Evolutionary conservation across 2,888 invertebrate genomes (phyloP).

Genomic region (Chaetogeoica ovagalla): DNA sequence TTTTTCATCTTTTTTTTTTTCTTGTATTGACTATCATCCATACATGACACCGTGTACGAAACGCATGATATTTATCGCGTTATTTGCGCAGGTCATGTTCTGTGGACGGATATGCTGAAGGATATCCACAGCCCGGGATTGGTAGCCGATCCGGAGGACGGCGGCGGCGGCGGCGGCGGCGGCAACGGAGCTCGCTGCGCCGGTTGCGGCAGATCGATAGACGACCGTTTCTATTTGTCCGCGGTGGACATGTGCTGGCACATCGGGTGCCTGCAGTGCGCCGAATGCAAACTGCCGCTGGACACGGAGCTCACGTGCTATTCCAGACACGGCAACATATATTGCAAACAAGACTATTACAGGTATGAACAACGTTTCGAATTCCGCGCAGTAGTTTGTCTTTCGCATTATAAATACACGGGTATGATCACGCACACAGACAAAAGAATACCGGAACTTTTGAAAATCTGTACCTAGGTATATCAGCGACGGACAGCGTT

Average conservation of each 20-base stretch:
- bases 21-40: too few species aligned
- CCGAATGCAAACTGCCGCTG: slow-evolving; percentile 80
- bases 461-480: too few species aligned
- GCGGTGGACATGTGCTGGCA: slow-evolving; percentile 92
- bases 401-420: too few species aligned
- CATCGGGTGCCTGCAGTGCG: slow-evolving; percentile 79
- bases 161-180: background rate
- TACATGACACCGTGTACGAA: too few species aligned
- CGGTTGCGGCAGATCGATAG: slow-evolving; percentile 68
- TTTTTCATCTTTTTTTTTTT: too few species aligned
- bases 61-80: background rate
- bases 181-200: slow-evolving; percentile 61
- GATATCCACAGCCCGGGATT: slow-evolving; percentile 58
- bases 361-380: slow-evolving; percentile 65
- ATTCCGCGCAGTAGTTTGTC: too few species aligned
- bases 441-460: too few species aligned
- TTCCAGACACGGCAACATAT: slow-evolving; percentile 84
- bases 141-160: slow-evolving; percentile 56
- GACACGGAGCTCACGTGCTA: slow-evolving; percentile 88
- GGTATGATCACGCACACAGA: too few species aligned
- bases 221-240: slow-evolving; percentile 72
- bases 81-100: slow-evolving; percentile 29
- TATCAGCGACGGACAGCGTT: too few species aligned
- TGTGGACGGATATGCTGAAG: slow-evolving; percentile 55
- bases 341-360: slow-evolving; percentile 93